Evolutionary conservation across 2,797 vertebrate species (phyloP).

Genomic region (Crocodylus rhombifer): DNA sequence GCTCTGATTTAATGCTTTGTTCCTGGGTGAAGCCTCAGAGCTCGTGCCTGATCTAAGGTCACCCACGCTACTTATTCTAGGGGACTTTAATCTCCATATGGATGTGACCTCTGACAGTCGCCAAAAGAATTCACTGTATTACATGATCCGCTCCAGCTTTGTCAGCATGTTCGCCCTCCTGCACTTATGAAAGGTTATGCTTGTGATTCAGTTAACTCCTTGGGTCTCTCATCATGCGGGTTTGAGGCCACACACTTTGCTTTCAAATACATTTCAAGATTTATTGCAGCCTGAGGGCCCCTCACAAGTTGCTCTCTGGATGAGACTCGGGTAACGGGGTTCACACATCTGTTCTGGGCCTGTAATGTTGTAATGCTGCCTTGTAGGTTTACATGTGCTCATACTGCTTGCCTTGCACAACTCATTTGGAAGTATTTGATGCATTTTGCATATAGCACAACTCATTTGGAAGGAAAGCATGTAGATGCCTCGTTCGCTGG

Average conservation of each 20-base stretch:
- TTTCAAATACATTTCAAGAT: constrained; percentile 3
- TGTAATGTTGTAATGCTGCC: background rate
- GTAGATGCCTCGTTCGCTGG: background rate
- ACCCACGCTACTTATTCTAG: constrained; percentile 68
- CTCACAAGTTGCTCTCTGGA: background rate
- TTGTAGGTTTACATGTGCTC: background rate
- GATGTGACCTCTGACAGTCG: constrained; percentile 64
- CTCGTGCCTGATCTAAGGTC: constrained; percentile 72
- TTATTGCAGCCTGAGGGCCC: background rate
- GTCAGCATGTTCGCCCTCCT: constrained; percentile 51
- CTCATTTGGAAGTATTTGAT: rapidly evolving
- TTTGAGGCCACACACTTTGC: constrained; percentile 44
- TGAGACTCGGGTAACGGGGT: background rate
- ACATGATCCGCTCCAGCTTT: constrained; percentile 54
- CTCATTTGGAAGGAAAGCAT: rapidly evolving
- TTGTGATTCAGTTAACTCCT: constrained; percentile 74
- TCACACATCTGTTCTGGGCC: background rate
- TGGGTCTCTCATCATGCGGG: constrained; percentile 54
- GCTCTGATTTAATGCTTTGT: constrained; percentile 40
- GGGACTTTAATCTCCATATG: constrained; percentile 75
- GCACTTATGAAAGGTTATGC: constrained; percentile 37
- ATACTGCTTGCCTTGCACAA: background rate
- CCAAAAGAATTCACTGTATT: constrained; percentile 65
- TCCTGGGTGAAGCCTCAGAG: constrained; percentile 38
- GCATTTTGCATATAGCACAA: too few relatives aligned